phyloP scores from a whole-genome alignment of 2,797 vertebrate genomes.

The Mormyrops boulengeri region DNA sequence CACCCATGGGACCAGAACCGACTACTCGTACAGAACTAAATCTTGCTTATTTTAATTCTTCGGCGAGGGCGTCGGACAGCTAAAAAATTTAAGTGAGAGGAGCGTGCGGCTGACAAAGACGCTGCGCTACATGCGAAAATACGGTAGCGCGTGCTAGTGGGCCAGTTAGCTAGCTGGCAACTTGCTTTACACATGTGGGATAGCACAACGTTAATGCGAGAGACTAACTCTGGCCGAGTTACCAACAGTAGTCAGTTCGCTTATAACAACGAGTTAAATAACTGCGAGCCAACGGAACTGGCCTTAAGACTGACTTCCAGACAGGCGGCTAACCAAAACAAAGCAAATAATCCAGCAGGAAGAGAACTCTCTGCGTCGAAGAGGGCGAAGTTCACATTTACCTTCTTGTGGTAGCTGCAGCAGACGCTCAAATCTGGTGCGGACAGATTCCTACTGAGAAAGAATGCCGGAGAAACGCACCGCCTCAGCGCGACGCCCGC shows the following conservation, averaged over 20 bases:
- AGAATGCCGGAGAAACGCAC: slow-evolving; percentile 48
- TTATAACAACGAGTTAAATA: neutral
- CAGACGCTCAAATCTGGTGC: slow-evolving; percentile 50
- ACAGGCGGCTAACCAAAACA: neutral
- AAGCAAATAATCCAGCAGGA: neutral
- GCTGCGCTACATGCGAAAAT: neutral
- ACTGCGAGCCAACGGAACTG: neutral
- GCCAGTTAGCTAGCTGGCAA: neutral
- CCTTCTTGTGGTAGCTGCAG: slow-evolving; percentile 63
- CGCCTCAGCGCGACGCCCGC: slow-evolving; percentile 42
- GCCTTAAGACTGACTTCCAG: neutral
- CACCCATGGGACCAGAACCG: neutral
- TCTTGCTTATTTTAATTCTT: neutral
- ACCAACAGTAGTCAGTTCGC: neutral
- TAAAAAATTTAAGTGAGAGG: neutral
- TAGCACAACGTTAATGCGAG: neutral
- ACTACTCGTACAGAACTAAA: neutral
- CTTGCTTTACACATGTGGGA: neutral
- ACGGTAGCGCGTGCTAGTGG: neutral
- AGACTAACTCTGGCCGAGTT: neutral
- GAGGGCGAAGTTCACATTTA: slow-evolving; percentile 29
- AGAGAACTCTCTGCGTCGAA: neutral
- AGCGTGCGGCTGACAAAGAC: neutral
- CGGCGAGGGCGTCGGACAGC: neutral
- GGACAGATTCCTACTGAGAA: slow-evolving; percentile 51